A percentile compares a stretch with the other conserved stretches of the same genome.
These are phyloP conservation scores for Tonatia bakeri DNA, from an alignment of 2,113 vertebrate species.

Conservation along the genomic window DNA sequence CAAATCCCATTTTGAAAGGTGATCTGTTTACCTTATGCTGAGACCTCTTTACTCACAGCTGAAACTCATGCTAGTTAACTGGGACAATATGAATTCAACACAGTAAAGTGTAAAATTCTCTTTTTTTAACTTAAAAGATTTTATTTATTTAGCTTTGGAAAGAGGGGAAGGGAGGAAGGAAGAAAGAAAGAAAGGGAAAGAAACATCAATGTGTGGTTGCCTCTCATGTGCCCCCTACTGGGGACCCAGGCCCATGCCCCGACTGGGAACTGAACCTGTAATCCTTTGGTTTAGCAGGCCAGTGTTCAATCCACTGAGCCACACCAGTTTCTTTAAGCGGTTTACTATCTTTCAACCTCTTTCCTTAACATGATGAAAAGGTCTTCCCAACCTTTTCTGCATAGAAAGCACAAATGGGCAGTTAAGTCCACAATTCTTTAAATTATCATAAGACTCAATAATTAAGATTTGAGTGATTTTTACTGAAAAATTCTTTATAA, in stretches of 20 bases:
- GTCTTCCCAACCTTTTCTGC: background rate
- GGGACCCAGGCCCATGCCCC: background rate
- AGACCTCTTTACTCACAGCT: background rate
- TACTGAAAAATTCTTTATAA: background rate
- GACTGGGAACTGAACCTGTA: too few relatives aligned
- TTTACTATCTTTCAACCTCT: background rate
- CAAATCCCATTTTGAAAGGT: background rate
- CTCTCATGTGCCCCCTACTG: too few relatives aligned
- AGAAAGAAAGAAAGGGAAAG: background rate
- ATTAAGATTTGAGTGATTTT: background rate
- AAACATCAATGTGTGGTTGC: too few relatives aligned
- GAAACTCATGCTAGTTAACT: background rate
- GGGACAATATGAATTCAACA: background rate
- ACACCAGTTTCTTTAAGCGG: background rate
- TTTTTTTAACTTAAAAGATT: too few relatives aligned
- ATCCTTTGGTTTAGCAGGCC: too few relatives aligned
- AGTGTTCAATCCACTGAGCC: background rate
- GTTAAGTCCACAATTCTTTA: background rate
- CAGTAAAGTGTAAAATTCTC: background rate
- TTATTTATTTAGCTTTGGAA: background rate
- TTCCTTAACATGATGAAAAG: background rate
- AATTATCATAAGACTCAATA: background rate
- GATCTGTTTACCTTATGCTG: background rate
- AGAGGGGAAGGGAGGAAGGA: background rate
- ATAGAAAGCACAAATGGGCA: background rate